Evolutionary conservation across 2,888 invertebrate species (phyloP), one percentile per base, ranked within the genome.

Genomic region (Spodoptera littoralis): DNA sequence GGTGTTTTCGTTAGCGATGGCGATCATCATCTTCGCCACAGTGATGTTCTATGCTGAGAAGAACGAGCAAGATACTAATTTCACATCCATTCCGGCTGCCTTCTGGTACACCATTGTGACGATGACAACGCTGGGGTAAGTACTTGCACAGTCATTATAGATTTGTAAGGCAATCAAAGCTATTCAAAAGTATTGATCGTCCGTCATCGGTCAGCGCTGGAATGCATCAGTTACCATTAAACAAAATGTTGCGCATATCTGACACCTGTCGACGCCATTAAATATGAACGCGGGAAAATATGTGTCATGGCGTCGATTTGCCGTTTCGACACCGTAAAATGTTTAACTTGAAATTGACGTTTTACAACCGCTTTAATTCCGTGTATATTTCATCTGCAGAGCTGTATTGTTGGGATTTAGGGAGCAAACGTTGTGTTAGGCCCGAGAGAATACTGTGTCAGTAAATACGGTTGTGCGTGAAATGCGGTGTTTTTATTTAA

Each of bases 41-140:
- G 99, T 99, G 83, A 99, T 99, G 99, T 99, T 99, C 96, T 99
- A 99, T 95, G 99, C 99, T 56, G 99, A 99, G 96, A 99, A 99
- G 95, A 99, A 99, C 91, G 99, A 99, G 78, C 97, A 97, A 84
- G 97, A 97, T 84, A 99, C 99, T 60, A 98, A 98, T 92, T 99
- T 99, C 96, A 99, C 99, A 73, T 99, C 99, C 90, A 99, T 99
- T 95, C 99, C 99, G 66, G 99, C 99, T 60, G 99, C 99, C 80
- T 99, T 99, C 95, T 99, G 99, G 99, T 99, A 99, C 96, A 99
- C 99, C 88, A 99, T 99, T 88, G 99, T 99, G 88, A 99, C 99
- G 80, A 99, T 99, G 99, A 99, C 99, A 68, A 99, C 99, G 54
- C 95, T 99, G 77, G 99, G 99, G 99, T 99, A 94, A 98, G 98